phyloP scores from a whole-genome alignment of 2,113 vertebrate genomes.

The Pseudopipra pipra region DNA sequence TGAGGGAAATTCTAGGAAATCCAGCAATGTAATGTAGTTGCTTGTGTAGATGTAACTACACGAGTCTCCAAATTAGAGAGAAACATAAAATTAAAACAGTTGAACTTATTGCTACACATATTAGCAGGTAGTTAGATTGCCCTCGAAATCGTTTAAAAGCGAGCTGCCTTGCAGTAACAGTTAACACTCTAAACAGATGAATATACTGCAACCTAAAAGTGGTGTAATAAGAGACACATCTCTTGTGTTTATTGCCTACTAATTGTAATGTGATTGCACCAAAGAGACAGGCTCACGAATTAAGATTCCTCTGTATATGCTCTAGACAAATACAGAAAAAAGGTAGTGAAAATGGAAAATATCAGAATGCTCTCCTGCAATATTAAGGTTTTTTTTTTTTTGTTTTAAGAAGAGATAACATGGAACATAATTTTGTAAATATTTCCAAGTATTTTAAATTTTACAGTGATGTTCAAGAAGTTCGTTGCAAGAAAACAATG shows the following conservation, averaged over 20 bases:
- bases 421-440: neutral
- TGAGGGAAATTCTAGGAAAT: slow-evolving; percentile 31
- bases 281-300: neutral
- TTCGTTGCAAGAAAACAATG: neutral
- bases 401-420: neutral
- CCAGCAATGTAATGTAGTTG: neutral
- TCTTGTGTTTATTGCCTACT: neutral
- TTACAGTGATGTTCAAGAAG: neutral
- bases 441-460: neutral
- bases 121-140: neutral
- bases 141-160: neutral
- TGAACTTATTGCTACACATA: neutral
- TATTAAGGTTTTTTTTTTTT: neutral
- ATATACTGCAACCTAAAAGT: neutral
- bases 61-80: neutral
- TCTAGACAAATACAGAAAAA: neutral
- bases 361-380: neutral
- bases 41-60: neutral
- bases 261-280: neutral
- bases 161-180: neutral
- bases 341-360: neutral
- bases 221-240: neutral
- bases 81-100: slow-evolving; percentile 31
- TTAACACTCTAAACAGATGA: neutral
- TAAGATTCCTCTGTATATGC: neutral